phyloP scores from a whole-genome alignment of 2,888 invertebrate species.

The Tridacna crocea region DNA sequence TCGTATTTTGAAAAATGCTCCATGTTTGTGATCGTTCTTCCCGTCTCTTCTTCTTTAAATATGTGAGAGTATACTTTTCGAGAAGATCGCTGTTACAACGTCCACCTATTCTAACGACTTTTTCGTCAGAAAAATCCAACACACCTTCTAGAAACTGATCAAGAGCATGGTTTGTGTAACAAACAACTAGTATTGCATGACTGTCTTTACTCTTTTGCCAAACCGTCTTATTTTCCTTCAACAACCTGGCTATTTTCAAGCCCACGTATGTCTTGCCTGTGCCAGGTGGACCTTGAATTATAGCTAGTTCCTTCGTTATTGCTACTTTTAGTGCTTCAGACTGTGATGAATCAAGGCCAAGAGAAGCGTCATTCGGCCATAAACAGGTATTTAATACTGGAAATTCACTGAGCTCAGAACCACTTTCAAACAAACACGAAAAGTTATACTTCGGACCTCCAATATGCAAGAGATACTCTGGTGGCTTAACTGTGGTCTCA shows the following conservation, averaged over 20 bases:
- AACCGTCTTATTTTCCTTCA: constrained; percentile 87
- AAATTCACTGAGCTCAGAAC: not conserved
- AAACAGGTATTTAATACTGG: constrained; percentile 53
- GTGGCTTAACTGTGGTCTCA: constrained; percentile 64
- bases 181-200: constrained; percentile 81
- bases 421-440: constrained; percentile 8
- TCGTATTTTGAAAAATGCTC: constrained; percentile 56
- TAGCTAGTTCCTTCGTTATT: constrained; percentile 79
- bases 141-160: constrained; percentile 82
- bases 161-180: constrained; percentile 83
- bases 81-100: constrained; percentile 71
- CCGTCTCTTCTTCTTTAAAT: constrained; percentile 44
- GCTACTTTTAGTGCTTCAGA: constrained; percentile 77
- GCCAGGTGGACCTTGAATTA: constrained; percentile 90
- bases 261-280: constrained; percentile 94
- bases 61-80: constrained; percentile 60
- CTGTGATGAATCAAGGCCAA: constrained; percentile 72
- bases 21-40: constrained; percentile 24
- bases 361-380: constrained; percentile 62
- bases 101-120: constrained; percentile 81
- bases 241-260: constrained; percentile 88
- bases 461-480: constrained; percentile 60
- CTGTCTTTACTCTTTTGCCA: constrained; percentile 79
- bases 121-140: constrained; percentile 58
- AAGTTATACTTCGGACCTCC: constrained; percentile 57